phyloP scores from a whole-genome alignment of 2,888 invertebrate species.

The Xylota segnis region DNA sequence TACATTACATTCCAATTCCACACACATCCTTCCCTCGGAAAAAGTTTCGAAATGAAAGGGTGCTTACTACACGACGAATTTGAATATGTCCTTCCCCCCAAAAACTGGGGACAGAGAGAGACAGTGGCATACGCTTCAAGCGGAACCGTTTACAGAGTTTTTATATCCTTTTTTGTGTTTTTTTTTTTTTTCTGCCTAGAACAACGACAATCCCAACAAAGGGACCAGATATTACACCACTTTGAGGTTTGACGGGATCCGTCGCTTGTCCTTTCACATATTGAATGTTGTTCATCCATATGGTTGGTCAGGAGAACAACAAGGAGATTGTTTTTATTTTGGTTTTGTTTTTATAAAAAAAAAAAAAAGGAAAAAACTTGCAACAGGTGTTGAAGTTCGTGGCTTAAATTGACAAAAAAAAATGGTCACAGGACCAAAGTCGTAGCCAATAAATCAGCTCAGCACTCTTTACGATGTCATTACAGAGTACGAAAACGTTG shows the following conservation, averaged over 20 bases:
- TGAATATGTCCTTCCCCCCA: constrained; percentile 63
- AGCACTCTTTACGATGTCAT: constrained; percentile 61
- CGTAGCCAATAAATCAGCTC: constrained; percentile 67
- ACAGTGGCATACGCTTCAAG: constrained; percentile 52
- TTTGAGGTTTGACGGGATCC: constrained; percentile 61
- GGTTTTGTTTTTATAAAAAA: background rate
- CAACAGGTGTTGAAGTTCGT: constrained; percentile 69
- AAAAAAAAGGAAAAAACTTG: constrained; percentile 4
- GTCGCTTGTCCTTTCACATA: constrained; percentile 51
- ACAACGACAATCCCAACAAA: constrained; percentile 32
- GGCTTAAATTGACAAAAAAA: constrained; percentile 38
- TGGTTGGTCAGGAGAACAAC: constrained; percentile 56
- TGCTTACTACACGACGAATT: constrained; percentile 66
- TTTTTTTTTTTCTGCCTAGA: constrained; percentile 9
- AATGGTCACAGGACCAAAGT: background rate
- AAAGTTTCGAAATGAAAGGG: constrained; percentile 73
- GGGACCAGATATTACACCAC: constrained; percentile 37
- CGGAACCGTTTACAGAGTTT: constrained; percentile 58
- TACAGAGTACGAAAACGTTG: constrained; percentile 47
- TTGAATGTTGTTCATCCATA: constrained; percentile 73
- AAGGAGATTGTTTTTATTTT: background rate
- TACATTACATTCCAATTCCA: constrained; percentile 65
- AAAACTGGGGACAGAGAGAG: constrained; percentile 11
- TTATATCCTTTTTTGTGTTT: constrained; percentile 45
- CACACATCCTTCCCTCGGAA: constrained; percentile 46